Conservation (phyloP, 2,888 invertebrate genomes). For the Hemithea aestivaria region DNA sequence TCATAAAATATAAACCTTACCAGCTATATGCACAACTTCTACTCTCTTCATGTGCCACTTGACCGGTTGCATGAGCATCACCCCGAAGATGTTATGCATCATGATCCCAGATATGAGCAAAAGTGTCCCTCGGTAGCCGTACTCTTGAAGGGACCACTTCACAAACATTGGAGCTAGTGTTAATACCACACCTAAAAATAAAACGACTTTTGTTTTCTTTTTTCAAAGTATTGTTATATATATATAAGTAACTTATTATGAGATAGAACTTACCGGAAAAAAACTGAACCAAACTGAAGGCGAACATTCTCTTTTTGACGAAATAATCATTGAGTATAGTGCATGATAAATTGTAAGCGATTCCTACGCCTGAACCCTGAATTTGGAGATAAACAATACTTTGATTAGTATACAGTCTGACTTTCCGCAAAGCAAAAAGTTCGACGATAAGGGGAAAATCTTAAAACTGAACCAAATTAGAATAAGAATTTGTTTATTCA, state of each 20-base stretch:
- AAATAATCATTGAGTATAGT: conserved; percentile 53
- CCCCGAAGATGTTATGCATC: conserved; percentile 81
- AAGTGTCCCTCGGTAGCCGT: conserved; percentile 83
- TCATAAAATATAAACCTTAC: conserved; percentile 21
- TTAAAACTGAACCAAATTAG: too few relatives aligned
- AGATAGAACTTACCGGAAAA: conserved; percentile 37
- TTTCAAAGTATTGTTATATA: too few relatives aligned
- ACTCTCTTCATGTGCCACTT: conserved; percentile 78
- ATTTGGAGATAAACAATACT: conserved; percentile 21
- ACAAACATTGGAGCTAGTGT: conserved; percentile 81
- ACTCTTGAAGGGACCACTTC: conserved; percentile 75
- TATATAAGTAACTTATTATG: too few relatives aligned
- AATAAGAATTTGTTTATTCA: too few relatives aligned
- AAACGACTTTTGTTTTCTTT: too few relatives aligned
- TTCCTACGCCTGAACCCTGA: conserved; percentile 45
- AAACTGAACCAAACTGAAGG: conserved; percentile 43
- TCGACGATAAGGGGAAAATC: too few relatives aligned
- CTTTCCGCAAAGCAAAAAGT: too few relatives aligned
- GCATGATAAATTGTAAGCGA: conserved; percentile 40
- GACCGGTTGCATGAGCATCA: conserved; percentile 83
- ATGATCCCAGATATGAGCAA: conserved; percentile 80
- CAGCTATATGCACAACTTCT: conserved; percentile 29
- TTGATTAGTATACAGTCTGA: too few relatives aligned
- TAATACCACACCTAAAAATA: conserved; percentile 70
- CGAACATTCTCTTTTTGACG: conserved; percentile 43